Conservation (phyloP, 2,797 vertebrate species). For the Gallinago stenura region DNA sequence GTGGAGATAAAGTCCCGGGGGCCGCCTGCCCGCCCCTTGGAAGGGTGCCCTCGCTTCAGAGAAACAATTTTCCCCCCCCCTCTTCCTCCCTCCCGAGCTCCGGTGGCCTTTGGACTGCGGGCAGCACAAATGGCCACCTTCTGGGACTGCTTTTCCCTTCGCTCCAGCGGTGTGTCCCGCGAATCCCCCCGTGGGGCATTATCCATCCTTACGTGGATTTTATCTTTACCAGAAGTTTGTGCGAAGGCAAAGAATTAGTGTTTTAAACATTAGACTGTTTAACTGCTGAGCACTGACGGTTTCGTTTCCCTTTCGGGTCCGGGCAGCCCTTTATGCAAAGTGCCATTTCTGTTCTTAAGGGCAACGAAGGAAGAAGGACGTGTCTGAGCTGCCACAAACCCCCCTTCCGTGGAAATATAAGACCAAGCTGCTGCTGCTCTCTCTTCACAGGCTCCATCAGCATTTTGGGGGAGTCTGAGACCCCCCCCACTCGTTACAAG, state of each 20-base stretch:
- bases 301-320: fast-evolving
- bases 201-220: fast-evolving
- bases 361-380: fast-evolving
- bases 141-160: not conserved
- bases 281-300: fast-evolving
- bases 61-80: not conserved
- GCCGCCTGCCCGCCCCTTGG: not conserved
- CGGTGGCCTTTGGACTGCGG: not conserved
- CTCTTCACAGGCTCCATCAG: fast-evolving
- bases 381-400: fast-evolving
- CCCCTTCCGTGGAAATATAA: fast-evolving
- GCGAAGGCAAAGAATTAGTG: fast-evolving
- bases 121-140: fast-evolving
- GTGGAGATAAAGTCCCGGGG: conserved; percentile 9
- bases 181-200: fast-evolving
- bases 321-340: not conserved
- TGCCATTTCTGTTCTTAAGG: fast-evolving
- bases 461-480: fast-evolving
- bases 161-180: fast-evolving
- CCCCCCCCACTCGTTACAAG: fast-evolving
- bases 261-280: fast-evolving
- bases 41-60: not conserved
- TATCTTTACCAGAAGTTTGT: fast-evolving
- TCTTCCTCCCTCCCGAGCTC: fast-evolving
- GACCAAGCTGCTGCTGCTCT: not conserved